These are phyloP conservation scores for Cyprinodon diabolis DNA, from an alignment of 2,797 vertebrate species.

Conservation along the genomic window DNA sequence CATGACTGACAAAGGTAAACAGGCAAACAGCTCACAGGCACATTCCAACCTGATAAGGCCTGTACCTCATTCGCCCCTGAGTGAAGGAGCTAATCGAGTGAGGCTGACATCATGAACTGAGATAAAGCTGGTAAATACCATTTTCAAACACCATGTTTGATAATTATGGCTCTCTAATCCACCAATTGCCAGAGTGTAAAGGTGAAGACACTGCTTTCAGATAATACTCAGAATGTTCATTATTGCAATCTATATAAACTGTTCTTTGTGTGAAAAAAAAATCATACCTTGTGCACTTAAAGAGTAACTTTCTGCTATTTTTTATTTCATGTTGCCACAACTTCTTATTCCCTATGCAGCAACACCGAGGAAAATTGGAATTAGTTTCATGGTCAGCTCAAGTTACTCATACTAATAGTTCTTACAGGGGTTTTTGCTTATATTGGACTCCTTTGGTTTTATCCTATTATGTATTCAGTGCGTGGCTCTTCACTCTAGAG, in stretches of 20 bases:
- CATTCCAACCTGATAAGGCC: constrained; percentile 76
- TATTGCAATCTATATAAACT: constrained; percentile 40
- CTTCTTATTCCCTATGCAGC: constrained; percentile 31
- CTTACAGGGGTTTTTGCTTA: constrained; percentile 68
- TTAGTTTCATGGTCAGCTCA: constrained; percentile 62
- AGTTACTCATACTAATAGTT: constrained; percentile 72
- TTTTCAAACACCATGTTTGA: constrained; percentile 64
- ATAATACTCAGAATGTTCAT: constrained; percentile 54
- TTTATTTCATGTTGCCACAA: constrained; percentile 35
- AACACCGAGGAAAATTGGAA: constrained; percentile 45
- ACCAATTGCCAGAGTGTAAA: constrained; percentile 51
- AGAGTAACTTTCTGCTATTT: constrained; percentile 32
- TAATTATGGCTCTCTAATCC: constrained; percentile 73
- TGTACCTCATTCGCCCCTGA: constrained; percentile 72
- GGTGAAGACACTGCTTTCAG: constrained; percentile 55
- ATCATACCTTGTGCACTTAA: constrained; percentile 31
- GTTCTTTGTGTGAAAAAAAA: constrained; percentile 24
- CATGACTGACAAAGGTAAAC: constrained; percentile 74
- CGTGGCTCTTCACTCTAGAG: constrained; percentile 59
- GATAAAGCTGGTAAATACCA: constrained; percentile 78
- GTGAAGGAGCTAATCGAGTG: constrained; percentile 75
- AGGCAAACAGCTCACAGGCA: constrained; percentile 72
- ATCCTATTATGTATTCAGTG: constrained; percentile 74
- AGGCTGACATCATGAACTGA: constrained; percentile 74
- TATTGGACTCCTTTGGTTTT: constrained; percentile 62